Base-by-base conservation (phyloP, 2,113 vertebrate species). In the Rafetus swinhoei region DNA sequence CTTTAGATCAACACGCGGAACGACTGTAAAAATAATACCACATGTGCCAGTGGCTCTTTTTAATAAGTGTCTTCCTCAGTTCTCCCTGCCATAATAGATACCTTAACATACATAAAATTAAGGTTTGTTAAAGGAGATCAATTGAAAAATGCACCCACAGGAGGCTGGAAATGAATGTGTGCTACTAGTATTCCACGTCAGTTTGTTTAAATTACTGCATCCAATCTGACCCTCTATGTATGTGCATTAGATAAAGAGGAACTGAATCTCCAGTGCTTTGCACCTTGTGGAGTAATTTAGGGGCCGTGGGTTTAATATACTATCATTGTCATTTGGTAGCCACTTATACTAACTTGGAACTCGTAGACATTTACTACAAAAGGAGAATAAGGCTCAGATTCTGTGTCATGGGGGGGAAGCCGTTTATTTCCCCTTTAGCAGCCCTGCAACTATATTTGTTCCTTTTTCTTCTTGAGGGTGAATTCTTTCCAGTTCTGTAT, bases 1-100 rank as follows among this genome's bases (percentile, higher is more conserved):
- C 98, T 98, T 98, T 98, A 97, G 97, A 98, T 98, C 98, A 98
- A 98, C 98, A 98, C 95, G 94, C 94, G 57, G 97, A 97, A 98
- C 98, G 97, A 97, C 97, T 98, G 97, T 97, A 97, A 98, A 98
- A 98, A 98, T 98, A 98, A 97, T 97, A 96, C 98, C 97, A 98
- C 97, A 98, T 98, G 97, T 98, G 96, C 92, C 77, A 95, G 97
- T 97, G 97, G 96, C 97, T 98, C 97, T 94, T 97, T 98, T 98
- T 98, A 98, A 98, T 98, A 98, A 97, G 98, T 98, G 98, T 98
- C 98, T 98, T 98, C 98, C 98, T 98, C 98, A 98, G 98, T 98
- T 98, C 98, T 98, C 97, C 88, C 84, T 84, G 95, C 94, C 97
- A 97, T 93, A 98, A 97, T 96, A 94, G 97, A 97, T 97, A 97